These are phyloP conservation scores for Caranx ignobilis DNA, from an alignment of 2,113 vertebrate genomes.

Conservation along the genomic window DNA sequence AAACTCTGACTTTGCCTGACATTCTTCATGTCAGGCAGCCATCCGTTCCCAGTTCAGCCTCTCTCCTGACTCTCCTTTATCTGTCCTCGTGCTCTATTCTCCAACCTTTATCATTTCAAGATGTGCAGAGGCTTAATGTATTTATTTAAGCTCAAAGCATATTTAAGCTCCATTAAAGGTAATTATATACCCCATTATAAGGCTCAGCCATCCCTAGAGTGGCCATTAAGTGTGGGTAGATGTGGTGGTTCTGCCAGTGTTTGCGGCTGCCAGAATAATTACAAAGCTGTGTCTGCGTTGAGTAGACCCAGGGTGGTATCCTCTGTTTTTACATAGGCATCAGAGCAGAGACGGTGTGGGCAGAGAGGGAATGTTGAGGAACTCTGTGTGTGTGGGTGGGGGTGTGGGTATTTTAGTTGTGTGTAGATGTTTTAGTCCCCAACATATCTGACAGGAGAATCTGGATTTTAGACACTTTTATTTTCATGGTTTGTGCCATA, in stretches of 20 bases:
- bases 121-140: conserved; percentile 77
- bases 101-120: conserved; percentile 79
- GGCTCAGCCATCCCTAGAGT: conserved; percentile 67
- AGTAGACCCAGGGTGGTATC: conserved; percentile 45
- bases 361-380: conserved; percentile 20
- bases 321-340: conserved; percentile 45
- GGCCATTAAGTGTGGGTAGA: conserved; percentile 73
- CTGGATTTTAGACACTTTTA: neutral
- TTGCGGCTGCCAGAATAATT: conserved; percentile 59
- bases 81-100: conserved; percentile 30
- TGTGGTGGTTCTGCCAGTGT: conserved; percentile 61
- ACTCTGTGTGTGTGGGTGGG: conserved; percentile 9
- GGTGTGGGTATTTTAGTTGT: conserved; percentile 18
- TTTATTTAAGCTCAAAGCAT: conserved; percentile 81
- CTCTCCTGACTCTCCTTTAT: conserved; percentile 22
- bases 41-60: neutral
- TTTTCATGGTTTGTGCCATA: neutral
- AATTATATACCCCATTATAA: conserved; percentile 79
- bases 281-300: conserved; percentile 59
- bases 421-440: neutral
- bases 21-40: neutral
- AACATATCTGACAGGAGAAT: neutral
- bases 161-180: conserved; percentile 81
- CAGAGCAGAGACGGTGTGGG: conserved; percentile 36
- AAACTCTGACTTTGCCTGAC: neutral